Evolutionary conservation across 2,113 vertebrate species (phyloP), one percentile per base, ranked within the genome.

Genomic region (Eulacestoma nigropectus): DNA sequence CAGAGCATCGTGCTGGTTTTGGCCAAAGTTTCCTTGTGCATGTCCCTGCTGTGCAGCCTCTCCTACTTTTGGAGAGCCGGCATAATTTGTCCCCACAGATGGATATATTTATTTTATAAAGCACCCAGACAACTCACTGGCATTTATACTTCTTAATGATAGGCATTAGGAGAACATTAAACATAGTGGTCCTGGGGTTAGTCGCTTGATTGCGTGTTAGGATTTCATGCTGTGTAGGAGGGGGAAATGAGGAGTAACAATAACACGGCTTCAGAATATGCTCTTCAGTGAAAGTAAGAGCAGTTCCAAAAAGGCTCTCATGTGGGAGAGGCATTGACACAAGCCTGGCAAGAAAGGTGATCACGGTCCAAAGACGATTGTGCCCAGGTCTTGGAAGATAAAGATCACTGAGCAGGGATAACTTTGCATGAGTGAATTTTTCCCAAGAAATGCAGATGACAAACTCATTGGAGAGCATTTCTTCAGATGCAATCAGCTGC

Each of bases 131-230:
- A 75, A 42, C 60, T 84, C 44, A 53, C 56, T 86, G 83, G 65
- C 65, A 93, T 95, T 95, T 91, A 30, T 69, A 57, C 30, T 93
- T 82, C 52, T 53, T 95, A 95, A 89, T 93, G 60, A 81, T 6
- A 93, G 86, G 41, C 92, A 81, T 87, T 84, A 82, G 79, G 74
- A 92, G 89, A 93, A 67, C 83, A 92, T 81, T 86, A 90, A 90
- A 60, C 52, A 22, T 2, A 78, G 92, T 62, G 76, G 88, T 93
- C 85, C 92, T 90, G 88, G 85, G 90, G 93, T 92, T 90, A 44
- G 85, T 46, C 18, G 49, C 80, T 87, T 92, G 85, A 93, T 94
- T 90, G 80, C 5, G 0, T 78, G 80, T 78, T 90, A 92, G 83
- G 52, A 56, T 89, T 81, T 94, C 92, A 65, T 26, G 37, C 82